These are phyloP conservation scores for Stigmatopora nigra DNA, from an alignment of 2,113 vertebrate genomes.

Conservation along the genomic window DNA sequence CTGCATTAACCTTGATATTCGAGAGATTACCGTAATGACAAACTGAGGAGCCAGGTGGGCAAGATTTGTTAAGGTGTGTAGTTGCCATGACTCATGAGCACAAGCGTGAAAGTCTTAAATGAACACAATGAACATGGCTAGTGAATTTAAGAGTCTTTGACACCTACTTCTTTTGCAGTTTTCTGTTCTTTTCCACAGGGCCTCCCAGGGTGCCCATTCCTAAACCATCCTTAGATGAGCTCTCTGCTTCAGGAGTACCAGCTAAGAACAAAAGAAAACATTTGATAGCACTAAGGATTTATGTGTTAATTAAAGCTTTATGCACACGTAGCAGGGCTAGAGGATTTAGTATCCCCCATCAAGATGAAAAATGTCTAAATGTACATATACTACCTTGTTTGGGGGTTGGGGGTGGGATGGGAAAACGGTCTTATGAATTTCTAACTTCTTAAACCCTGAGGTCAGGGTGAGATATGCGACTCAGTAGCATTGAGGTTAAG, in stretches of 20 bases:
- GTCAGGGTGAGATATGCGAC: too few relatives aligned
- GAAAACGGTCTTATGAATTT: too few relatives aligned
- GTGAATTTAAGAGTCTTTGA: not conserved
- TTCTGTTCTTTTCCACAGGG: slow-evolving; percentile 89
- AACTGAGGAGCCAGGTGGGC: slow-evolving; percentile 17
- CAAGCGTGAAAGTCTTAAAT: not conserved
- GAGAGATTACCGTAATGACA: not conserved
- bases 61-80: slow-evolving; percentile 9
- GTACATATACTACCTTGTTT: too few relatives aligned
- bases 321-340: too few relatives aligned
- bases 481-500: too few relatives aligned
- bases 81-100: slow-evolving; percentile 7
- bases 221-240: slow-evolving; percentile 77
- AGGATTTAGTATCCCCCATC: too few relatives aligned
- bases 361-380: too few relatives aligned
- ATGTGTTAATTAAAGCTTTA: not conserved
- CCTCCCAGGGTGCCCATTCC: slow-evolving; percentile 82
- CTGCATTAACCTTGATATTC: too few relatives aligned
- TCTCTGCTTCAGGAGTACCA: slow-evolving; percentile 77
- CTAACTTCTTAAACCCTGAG: too few relatives aligned
- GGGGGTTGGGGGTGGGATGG: too few relatives aligned
- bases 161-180: slow-evolving; percentile 96
- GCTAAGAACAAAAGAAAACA: slow-evolving; percentile 50
- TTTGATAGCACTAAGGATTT: not conserved
- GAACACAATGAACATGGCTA: not conserved